These are phyloP conservation scores for Idaea biselata DNA, from an alignment of 2,888 invertebrate species.

Conservation along the genomic window DNA sequence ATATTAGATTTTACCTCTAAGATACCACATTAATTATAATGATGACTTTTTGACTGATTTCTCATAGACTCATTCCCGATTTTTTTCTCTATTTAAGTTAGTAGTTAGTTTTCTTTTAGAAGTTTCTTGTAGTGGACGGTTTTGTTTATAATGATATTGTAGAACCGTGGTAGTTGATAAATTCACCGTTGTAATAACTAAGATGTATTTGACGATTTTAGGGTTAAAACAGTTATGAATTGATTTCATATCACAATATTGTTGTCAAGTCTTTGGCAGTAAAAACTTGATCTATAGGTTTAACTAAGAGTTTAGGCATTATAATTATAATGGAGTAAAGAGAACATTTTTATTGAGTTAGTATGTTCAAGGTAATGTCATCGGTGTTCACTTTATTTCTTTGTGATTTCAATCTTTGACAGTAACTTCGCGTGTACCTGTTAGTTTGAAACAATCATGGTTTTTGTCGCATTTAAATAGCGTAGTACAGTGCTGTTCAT, in stretches of 20 bases:
- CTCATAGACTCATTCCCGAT: slow-evolving; percentile 53
- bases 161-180: slow-evolving; percentile 39
- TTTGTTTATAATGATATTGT: slow-evolving; percentile 34
- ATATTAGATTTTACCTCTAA: not conserved
- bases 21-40: slow-evolving; percentile 7
- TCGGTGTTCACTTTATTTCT: not conserved
- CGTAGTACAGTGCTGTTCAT: not conserved
- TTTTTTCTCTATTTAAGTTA: slow-evolving; percentile 48
- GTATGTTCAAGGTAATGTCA: not conserved
- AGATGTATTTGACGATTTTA: slow-evolving; percentile 24
- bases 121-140: slow-evolving; percentile 53
- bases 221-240: slow-evolving; percentile 16
- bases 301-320: slow-evolving; percentile 5
- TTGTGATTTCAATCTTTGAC: not conserved
- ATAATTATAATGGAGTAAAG: slow-evolving; percentile 6
- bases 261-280: slow-evolving; percentile 27
- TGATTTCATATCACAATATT: slow-evolving; percentile 20
- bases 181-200: slow-evolving; percentile 46
- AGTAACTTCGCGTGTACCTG: not conserved
- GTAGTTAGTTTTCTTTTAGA: slow-evolving; percentile 60
- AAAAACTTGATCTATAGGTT: slow-evolving; percentile 14
- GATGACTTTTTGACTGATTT: slow-evolving; percentile 19
- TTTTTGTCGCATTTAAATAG: not conserved
- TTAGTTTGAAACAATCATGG: not conserved
- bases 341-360: not conserved